A percentile compares a stretch with the other conserved stretches of the same genome.
phyloP scores from a whole-genome alignment of 1,140 invertebrate species.

The Papilio helenus region DNA sequence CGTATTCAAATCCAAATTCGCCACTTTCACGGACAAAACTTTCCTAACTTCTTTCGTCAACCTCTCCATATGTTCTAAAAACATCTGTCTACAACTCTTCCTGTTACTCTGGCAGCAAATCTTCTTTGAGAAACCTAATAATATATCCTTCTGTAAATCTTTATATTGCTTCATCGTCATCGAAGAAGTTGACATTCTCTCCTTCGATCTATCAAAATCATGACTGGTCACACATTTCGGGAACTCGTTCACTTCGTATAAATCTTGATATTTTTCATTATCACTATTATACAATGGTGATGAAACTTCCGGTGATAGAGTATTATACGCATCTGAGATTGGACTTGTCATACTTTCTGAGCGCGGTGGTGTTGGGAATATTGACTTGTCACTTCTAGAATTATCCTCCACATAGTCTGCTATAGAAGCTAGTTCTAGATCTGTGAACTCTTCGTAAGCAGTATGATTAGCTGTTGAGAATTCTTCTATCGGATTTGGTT shows the following conservation, averaged over 20 bases:
- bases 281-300: slow-evolving; percentile 62
- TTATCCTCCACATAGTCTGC: slow-evolving; percentile 34
- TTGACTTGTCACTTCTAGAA: slow-evolving; percentile 30
- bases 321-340: slow-evolving; percentile 56
- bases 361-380: slow-evolving; percentile 63
- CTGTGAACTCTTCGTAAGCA: slow-evolving; percentile 36
- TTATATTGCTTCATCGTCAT: slow-evolving; percentile 71
- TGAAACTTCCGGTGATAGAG: slow-evolving; percentile 56
- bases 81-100: slow-evolving; percentile 58
- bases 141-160: slow-evolving; percentile 68
- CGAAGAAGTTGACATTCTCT: slow-evolving; percentile 44
- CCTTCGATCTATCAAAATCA: slow-evolving; percentile 42
- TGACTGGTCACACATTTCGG: slow-evolving; percentile 35
- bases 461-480: slow-evolving; percentile 42
- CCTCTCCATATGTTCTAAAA: slow-evolving; percentile 60
- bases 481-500: slow-evolving; percentile 50
- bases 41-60: slow-evolving; percentile 54
- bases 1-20: slow-evolving; percentile 59
- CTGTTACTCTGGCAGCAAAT: slow-evolving; percentile 62
- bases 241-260: slow-evolving; percentile 43
- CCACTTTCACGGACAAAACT: slow-evolving; percentile 56
- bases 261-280: slow-evolving; percentile 62
- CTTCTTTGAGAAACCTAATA: slow-evolving; percentile 57
- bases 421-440: slow-evolving; percentile 9
- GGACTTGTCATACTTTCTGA: slow-evolving; percentile 64